Evolutionary conservation across 35 echinoderm and acorn worm genomes (phyloP).

Genomic region (Lytechinus variegatus): DNA sequence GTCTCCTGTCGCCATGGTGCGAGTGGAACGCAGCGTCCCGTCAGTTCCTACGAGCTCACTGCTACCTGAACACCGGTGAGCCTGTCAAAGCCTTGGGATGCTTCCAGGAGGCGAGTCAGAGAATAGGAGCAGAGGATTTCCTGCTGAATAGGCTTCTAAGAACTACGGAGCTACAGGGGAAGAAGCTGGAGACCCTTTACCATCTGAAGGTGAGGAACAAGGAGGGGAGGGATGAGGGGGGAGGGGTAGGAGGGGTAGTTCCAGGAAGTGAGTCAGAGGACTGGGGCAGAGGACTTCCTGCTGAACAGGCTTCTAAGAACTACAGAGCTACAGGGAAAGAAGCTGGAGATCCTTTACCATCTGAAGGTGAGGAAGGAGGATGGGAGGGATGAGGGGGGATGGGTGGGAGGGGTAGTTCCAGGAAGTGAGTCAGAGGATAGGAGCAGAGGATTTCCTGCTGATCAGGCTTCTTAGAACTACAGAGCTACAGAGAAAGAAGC

Average conservation of each 20-base stretch:
- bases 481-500: neutral
- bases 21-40: conserved; percentile 93
- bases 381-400: neutral
- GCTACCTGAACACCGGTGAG: conserved; percentile 85
- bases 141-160: conserved; percentile 76
- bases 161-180: conserved; percentile 83
- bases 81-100: conserved; percentile 86
- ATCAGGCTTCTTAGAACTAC: neutral
- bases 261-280: conserved; percentile 50
- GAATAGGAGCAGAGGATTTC: conserved; percentile 75
- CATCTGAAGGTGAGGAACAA: conserved; percentile 80
- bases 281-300: conserved; percentile 76
- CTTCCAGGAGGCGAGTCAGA: conserved; percentile 74
- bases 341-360: conserved; percentile 81
- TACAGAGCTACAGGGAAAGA: conserved; percentile 78
- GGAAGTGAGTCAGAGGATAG: neutral
- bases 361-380: conserved; percentile 73
- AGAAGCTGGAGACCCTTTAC: conserved; percentile 81
- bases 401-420: neutral
- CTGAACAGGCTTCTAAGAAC: conserved; percentile 77
- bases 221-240: conserved; percentile 46
- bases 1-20: conserved; percentile 80
- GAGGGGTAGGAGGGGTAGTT: too few relatives aligned
- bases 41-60: conserved; percentile 88
- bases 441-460: neutral